Evolutionary conservation across 1,140 invertebrate genomes (phyloP), one percentile per base, ranked within the genome.

Genomic region (Cherax quadricarinatus): DNA sequence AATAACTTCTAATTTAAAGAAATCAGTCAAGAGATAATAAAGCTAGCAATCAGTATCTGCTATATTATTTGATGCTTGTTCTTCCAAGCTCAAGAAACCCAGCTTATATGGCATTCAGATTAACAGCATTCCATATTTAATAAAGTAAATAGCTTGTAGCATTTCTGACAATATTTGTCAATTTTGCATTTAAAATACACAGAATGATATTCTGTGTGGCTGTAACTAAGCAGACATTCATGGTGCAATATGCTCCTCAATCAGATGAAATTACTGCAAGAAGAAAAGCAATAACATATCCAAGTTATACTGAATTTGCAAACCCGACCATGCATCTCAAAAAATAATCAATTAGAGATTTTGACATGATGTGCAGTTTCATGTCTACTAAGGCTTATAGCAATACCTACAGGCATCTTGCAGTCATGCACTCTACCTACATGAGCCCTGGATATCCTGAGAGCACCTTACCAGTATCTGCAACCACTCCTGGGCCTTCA

Each of bases 391-490:
- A 14, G 10, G 21, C 62, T 66, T 66, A 66, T 18, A 66, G 14
- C 62, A 66, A 66, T 66, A 66, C 62, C 18, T 66, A 18, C 81
- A 83, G n/a, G 81, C 85, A 51, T 49, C 24, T 75, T 73, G 30
- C 70, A 60, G 18, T n/a, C 85, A 75, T 86, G 85, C 85, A 14
- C 30, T 48, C 49, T 86, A 73, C 41, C 70, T 51, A 18, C 49
- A 48, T 21, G 85, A 86, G 85, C 85, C 85, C 85, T 86, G 85
- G 85, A 86, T 70, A 86, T 83, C 49, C 51, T 73, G 85, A 73
- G 85, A 86, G 85, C n/a, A 75, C 70, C 85, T 86, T 86, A 86
- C 85, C 85, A 86, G 85, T 66, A 73, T 75, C 62, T 86, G 85
- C 30, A 57, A 70, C 85, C 85, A 86, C 85, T 70, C 70, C 70